These are phyloP conservation scores for Tyrannus savana DNA, from an alignment of 2,113 vertebrate species.

Conservation along the genomic window DNA sequence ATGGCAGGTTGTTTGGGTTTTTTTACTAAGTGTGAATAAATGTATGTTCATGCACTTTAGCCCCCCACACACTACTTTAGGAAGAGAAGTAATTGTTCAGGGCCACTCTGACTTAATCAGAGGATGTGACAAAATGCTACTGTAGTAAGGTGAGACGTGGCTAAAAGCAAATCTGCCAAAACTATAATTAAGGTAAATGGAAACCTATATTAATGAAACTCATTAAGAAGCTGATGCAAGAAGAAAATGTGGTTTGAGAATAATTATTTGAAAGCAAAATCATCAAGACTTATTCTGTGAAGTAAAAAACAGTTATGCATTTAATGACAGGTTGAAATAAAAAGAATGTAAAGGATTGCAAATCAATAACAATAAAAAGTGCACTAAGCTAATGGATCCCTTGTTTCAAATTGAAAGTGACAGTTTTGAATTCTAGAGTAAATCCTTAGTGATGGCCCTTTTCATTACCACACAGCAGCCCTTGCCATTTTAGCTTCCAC, in stretches of 20 bases:
- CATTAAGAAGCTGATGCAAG: conserved; percentile 9
- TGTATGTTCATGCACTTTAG: background rate
- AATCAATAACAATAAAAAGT: conserved; percentile 70
- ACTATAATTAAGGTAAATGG: conserved; percentile 46
- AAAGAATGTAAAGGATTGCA: conserved; percentile 50
- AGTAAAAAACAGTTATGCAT: background rate
- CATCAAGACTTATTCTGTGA: background rate
- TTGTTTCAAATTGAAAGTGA: conserved; percentile 65
- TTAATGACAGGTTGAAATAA: conserved; percentile 33
- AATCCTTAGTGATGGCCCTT: conserved; percentile 52
- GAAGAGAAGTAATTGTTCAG: background rate
- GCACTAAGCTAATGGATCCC: conserved; percentile 62
- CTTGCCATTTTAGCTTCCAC: conserved; percentile 9
- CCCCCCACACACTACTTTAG: background rate
- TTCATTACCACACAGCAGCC: conserved; percentile 52
- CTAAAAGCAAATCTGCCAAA: conserved; percentile 48
- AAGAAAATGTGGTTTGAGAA: background rate
- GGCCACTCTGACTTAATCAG: background rate
- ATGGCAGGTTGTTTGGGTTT: background rate
- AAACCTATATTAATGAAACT: conserved; percentile 42
- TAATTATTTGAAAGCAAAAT: conserved; percentile 56
- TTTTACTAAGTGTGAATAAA: background rate
- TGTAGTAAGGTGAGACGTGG: background rate
- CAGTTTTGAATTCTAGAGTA: conserved; percentile 48
- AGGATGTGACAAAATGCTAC: background rate